These are phyloP conservation scores for Drosophila eugracilis DNA, from an alignment of 1,140 invertebrate genomes.

Conservation along the genomic window DNA sequence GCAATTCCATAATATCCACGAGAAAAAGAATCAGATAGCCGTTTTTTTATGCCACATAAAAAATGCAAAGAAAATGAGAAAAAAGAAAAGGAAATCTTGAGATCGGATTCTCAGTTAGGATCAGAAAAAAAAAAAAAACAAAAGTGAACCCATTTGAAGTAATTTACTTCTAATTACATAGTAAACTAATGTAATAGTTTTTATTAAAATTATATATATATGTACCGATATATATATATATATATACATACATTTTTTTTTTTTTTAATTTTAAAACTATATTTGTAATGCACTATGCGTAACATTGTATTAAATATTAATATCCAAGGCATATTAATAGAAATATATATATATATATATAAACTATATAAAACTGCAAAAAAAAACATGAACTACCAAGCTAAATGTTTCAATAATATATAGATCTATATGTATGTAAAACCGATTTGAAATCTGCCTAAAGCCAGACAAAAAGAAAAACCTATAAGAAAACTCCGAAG, in stretches of 20 bases:
- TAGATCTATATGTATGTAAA: slow-evolving; percentile 72
- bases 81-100: neutral
- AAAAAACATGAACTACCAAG: slow-evolving; percentile 59
- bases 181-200: slow-evolving; percentile 76
- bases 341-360: slow-evolving; percentile 54
- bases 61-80: slow-evolving; percentile 13
- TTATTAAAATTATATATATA: slow-evolving; percentile 64
- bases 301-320: slow-evolving; percentile 75
- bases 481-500: slow-evolving; percentile 13
- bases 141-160: slow-evolving; percentile 40
- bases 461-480: slow-evolving; percentile 27
- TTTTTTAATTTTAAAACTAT: slow-evolving; percentile 68
- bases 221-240: slow-evolving; percentile 33
- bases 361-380: slow-evolving; percentile 33
- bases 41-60: slow-evolving; percentile 18
- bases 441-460: slow-evolving; percentile 54
- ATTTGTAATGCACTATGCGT: slow-evolving; percentile 73
- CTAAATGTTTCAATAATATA: slow-evolving; percentile 76
- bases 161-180: slow-evolving; percentile 67
- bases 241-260: slow-evolving; percentile 58
- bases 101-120: slow-evolving; percentile 6
- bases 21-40: slow-evolving; percentile 6
- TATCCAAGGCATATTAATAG: slow-evolving; percentile 72
- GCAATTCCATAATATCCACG: slow-evolving; percentile 15
- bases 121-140: slow-evolving; percentile 12